Evolutionary conservation across 1,140 invertebrate species (phyloP).

Genomic region (Psilanteris sp.): DNA sequence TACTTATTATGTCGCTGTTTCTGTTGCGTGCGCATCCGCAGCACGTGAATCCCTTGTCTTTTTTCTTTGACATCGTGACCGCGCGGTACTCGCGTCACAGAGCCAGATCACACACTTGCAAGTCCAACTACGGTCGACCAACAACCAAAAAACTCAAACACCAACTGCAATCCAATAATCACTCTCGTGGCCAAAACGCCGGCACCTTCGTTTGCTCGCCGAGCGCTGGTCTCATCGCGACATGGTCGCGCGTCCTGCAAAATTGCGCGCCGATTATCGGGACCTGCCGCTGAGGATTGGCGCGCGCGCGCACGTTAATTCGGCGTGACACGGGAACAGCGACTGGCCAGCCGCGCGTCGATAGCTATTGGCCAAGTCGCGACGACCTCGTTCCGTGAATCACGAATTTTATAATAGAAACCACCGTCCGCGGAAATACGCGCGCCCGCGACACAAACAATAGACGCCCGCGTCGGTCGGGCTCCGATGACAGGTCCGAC

Average conservation of each 20-base stretch:
- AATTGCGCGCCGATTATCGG: slow-evolving; percentile 1
- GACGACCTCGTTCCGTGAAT: slow-evolving; percentile 75
- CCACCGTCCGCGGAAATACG: too few relatives aligned
- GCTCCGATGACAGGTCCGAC: too few relatives aligned
- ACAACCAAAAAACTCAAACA: slow-evolving; percentile 26
- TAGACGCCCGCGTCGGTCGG: too few relatives aligned
- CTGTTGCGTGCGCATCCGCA: slow-evolving; percentile 77
- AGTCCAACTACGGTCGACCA: slow-evolving; percentile 14
- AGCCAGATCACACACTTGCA: slow-evolving; percentile 16
- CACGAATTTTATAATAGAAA: slow-evolving; percentile 78
- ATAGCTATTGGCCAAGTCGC: slow-evolving; percentile 71
- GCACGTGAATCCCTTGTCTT: slow-evolving; percentile 70
- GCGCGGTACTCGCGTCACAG: slow-evolving; percentile 47
- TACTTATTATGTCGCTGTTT: slow-evolving; percentile 79
- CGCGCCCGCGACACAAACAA: too few relatives aligned
- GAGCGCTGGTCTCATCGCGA: too few relatives aligned
- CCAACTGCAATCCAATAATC: slow-evolving; percentile 46
- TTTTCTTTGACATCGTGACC: slow-evolving; percentile 68
- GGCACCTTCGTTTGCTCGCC: background rate
- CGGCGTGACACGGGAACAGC: slow-evolving; percentile 72
- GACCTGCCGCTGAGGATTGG: slow-evolving; percentile 8
- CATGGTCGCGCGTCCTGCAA: background rate
- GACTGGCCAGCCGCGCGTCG: slow-evolving; percentile 68
- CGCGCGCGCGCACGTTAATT: slow-evolving; percentile 26
- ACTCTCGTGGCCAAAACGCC: slow-evolving; percentile 6